Percentiles rank a stretch among this genome's conserved stretches.
These are phyloP conservation scores for Sebastes matsubarae DNA, from an alignment of 2,797 vertebrate genomes.

Conservation along the genomic window DNA sequence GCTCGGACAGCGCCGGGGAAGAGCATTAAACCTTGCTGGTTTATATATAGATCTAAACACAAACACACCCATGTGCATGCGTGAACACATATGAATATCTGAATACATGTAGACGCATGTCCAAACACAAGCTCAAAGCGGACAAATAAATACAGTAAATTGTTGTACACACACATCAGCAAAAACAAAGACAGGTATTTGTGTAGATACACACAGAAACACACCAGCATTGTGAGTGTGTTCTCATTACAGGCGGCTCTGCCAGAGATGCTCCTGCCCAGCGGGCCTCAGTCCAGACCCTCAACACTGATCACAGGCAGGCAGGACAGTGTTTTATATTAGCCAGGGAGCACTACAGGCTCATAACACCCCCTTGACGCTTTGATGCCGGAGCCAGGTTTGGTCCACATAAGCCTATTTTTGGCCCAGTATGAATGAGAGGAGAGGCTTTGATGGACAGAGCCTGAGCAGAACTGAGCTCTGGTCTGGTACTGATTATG, in stretches of 20 bases:
- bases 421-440: constrained; percentile 71
- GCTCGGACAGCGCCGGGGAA: constrained; percentile 62
- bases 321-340: constrained; percentile 77
- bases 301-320: constrained; percentile 75
- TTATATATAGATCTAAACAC: constrained; percentile 76
- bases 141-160: constrained; percentile 46
- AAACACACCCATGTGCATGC: constrained; percentile 53
- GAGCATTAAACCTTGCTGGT: constrained; percentile 67
- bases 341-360: constrained; percentile 72
- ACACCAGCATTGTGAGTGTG: constrained; percentile 40
- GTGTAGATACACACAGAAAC: background rate
- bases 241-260: constrained; percentile 65
- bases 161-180: constrained; percentile 14
- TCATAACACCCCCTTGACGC: constrained; percentile 68
- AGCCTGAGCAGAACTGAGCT: constrained; percentile 48
- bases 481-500: constrained; percentile 73
- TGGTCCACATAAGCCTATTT: constrained; percentile 61
- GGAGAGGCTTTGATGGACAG: constrained; percentile 68
- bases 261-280: constrained; percentile 69
- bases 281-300: constrained; percentile 72
- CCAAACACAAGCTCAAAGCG: constrained; percentile 34
- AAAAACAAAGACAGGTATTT: constrained; percentile 45
- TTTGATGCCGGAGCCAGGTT: constrained; percentile 74
- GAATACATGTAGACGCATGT: constrained; percentile 26
- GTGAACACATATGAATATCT: constrained; percentile 31